phyloP scores from a whole-genome alignment of 2,888 invertebrate species.

The Sinelater perroti region DNA sequence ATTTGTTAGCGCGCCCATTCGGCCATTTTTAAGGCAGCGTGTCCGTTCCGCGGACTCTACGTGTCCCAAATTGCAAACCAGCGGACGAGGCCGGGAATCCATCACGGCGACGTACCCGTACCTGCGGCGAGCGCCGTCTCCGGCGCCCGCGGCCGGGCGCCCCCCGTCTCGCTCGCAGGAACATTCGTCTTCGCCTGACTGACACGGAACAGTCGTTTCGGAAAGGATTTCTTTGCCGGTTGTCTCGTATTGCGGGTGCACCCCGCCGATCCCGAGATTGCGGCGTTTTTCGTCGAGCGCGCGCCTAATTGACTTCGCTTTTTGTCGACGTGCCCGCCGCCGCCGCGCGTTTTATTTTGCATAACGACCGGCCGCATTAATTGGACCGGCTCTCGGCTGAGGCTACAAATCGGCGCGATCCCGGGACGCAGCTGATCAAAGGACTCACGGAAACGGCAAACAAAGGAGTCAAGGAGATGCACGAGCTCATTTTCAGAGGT shows the following conservation, averaged over 20 bases:
- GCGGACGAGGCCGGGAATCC: slow-evolving; percentile 43
- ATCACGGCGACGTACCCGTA: slow-evolving; percentile 51
- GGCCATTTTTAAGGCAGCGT: slow-evolving; percentile 34
- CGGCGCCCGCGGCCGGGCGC: slow-evolving; percentile 39
- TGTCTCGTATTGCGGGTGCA: slow-evolving; percentile 30
- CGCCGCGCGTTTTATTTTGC: too few species aligned
- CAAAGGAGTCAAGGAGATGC: too few species aligned
- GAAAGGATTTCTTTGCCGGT: slow-evolving; percentile 38
- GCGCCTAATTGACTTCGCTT: slow-evolving; percentile 22
- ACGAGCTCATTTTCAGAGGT: too few species aligned
- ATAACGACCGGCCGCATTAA: too few species aligned
- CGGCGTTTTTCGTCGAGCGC: slow-evolving; percentile 13
- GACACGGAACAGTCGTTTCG: slow-evolving; percentile 43
- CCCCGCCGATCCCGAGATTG: slow-evolving; percentile 27
- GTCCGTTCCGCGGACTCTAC: slow-evolving; percentile 34
- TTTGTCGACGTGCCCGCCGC: too few species aligned
- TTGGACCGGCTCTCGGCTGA: too few species aligned
- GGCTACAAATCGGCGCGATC: too few species aligned
- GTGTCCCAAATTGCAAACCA: slow-evolving; percentile 35
- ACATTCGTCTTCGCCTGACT: slow-evolving; percentile 49
- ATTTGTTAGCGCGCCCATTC: slow-evolving; percentile 19
- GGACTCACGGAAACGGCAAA: too few species aligned
- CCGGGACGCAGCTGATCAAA: too few species aligned
- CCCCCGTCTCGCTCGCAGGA: slow-evolving; percentile 44
- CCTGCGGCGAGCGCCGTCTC: slow-evolving; percentile 46